These are phyloP conservation scores for Bergia sp. DNA, from an alignment of 92 coral and sea anemone genomes.

Conservation along the genomic window DNA sequence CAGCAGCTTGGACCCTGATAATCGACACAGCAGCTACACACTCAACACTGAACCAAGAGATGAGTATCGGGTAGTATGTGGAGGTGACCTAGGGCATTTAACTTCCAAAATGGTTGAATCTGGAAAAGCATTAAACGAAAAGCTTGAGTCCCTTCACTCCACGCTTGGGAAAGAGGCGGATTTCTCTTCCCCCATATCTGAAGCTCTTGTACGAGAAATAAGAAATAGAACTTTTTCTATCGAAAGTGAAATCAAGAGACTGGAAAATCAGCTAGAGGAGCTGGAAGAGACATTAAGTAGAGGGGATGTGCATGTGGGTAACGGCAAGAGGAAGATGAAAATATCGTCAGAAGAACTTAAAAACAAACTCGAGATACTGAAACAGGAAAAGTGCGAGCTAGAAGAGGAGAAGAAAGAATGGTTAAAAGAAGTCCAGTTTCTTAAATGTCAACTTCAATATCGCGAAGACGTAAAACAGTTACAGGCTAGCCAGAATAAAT, in stretches of 20 bases:
- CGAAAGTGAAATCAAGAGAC: constrained; percentile 71
- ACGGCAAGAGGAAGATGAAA: constrained; percentile 46
- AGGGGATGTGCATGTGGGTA: constrained; percentile 62
- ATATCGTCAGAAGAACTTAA: constrained; percentile 53
- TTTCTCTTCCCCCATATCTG: constrained; percentile 39
- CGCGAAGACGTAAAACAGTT: constrained; percentile 71
- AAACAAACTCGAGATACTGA: constrained; percentile 54
- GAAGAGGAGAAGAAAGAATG: constrained; percentile 77
- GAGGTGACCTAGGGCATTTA: constrained; percentile 17
- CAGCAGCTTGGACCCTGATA: not conserved
- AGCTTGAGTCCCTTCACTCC: constrained; percentile 54
- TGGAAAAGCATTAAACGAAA: constrained; percentile 45
- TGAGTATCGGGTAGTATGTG: not conserved
- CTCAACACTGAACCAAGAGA: not conserved
- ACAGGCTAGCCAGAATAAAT: constrained; percentile 49
- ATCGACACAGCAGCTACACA: not conserved
- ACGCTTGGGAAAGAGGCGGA: constrained; percentile 48
- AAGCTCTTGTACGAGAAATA: constrained; percentile 66
- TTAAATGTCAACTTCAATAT: constrained; percentile 79
- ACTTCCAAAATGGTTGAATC: constrained; percentile 58
- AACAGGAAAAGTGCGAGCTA: constrained; percentile 59
- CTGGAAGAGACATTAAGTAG: constrained; percentile 61
- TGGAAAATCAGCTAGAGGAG: constrained; percentile 78
- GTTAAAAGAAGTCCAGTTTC: constrained; percentile 72
- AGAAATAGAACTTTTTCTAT: constrained; percentile 71